A percentile compares a stretch with the other conserved stretches of the same genome.
These are phyloP conservation scores for Cheilosia impressa DNA, from an alignment of 2,888 invertebrate species.

Conservation along the genomic window DNA sequence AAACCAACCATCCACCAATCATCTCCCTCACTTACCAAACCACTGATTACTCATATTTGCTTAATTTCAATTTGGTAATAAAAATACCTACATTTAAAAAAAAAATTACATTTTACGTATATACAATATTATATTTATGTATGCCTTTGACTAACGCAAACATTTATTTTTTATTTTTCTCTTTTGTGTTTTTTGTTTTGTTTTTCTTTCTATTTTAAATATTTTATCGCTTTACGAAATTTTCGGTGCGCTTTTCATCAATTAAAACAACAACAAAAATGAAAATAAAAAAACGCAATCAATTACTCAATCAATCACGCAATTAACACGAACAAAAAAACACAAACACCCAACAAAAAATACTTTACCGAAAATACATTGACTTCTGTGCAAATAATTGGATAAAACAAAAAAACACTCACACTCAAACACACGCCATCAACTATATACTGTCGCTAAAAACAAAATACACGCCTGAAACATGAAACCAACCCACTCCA, in stretches of 20 bases:
- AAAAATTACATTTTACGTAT: slow-evolving; percentile 11
- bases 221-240: slow-evolving; percentile 60
- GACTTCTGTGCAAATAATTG: background rate
- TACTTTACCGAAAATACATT: background rate
- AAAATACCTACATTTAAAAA: background rate
- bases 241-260: slow-evolving; percentile 76
- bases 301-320: slow-evolving; percentile 55
- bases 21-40: background rate
- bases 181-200: slow-evolving; percentile 64
- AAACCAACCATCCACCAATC: slow-evolving; percentile 13
- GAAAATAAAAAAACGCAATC: slow-evolving; percentile 51
- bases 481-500: slow-evolving; percentile 20
- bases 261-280: slow-evolving; percentile 61
- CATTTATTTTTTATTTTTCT: slow-evolving; percentile 67
- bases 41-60: background rate
- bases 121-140: slow-evolving; percentile 30
- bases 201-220: slow-evolving; percentile 70
- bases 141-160: slow-evolving; percentile 72
- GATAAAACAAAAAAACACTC: slow-evolving; percentile 13
- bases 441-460: slow-evolving; percentile 29
- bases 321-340: slow-evolving; percentile 45
- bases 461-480: slow-evolving; percentile 5
- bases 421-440: slow-evolving; percentile 52
- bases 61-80: slow-evolving; percentile 9
- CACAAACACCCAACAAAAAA: slow-evolving; percentile 34